Conservation (phyloP, 2,113 vertebrate genomes). For the Castor canadensis region DNA sequence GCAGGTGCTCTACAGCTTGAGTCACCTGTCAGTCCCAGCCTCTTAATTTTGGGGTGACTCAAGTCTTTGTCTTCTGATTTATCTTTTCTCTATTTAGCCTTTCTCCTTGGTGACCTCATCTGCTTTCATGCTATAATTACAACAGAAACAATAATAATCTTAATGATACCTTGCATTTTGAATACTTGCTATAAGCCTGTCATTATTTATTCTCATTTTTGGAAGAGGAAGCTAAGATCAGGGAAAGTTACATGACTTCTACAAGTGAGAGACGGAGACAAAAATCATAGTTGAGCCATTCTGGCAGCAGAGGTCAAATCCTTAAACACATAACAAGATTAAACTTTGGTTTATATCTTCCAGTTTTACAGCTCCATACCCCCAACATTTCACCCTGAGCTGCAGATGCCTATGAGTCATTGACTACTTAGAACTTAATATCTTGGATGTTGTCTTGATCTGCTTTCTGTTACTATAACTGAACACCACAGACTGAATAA, state of each 20-base stretch:
- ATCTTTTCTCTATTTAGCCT: background rate
- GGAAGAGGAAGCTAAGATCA: background rate
- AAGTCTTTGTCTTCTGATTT: background rate
- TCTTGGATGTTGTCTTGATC: background rate
- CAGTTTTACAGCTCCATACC: background rate
- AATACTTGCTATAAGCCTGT: background rate
- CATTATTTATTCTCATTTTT: background rate
- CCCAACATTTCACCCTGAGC: background rate
- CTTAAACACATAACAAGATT: background rate
- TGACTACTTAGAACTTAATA: background rate
- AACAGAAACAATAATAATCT: background rate
- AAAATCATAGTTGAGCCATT: background rate
- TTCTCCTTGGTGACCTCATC: background rate
- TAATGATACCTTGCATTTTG: constrained; percentile 6
- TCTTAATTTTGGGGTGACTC: background rate
- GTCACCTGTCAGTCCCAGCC: no score
- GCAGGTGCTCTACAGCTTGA: no score
- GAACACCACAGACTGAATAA: background rate
- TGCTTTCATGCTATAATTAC: background rate
- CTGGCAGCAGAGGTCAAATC: background rate
- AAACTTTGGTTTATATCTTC: background rate
- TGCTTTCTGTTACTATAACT: background rate
- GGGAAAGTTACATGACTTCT: background rate
- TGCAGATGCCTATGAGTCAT: background rate
- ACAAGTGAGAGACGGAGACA: background rate